These are phyloP conservation scores for Cheirogaleus medius DNA, from an alignment of 2,113 vertebrate species.

Conservation along the genomic window DNA sequence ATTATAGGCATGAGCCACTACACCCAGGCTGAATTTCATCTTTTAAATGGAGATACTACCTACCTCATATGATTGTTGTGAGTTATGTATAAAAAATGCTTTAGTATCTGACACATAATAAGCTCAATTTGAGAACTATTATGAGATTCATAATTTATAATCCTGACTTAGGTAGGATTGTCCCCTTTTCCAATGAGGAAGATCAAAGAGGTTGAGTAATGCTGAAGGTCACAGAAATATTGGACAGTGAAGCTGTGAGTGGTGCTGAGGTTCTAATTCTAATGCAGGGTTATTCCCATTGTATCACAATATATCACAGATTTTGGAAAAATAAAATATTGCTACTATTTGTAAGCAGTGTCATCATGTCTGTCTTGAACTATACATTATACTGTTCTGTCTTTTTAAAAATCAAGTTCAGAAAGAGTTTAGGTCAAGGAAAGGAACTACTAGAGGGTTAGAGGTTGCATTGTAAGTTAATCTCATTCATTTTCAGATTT, in stretches of 20 bases:
- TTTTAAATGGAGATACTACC: neutral
- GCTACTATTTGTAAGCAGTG: neutral
- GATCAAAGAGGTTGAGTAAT: neutral
- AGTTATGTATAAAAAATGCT: conserved; percentile 33
- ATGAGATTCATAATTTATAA: neutral
- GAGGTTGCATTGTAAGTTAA: neutral
- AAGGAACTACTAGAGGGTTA: neutral
- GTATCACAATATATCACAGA: neutral
- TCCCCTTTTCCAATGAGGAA: neutral
- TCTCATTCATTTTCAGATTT: conserved; percentile 14
- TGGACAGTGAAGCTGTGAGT: neutral
- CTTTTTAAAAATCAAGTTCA: neutral
- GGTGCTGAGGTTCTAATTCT: neutral
- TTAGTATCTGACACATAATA: neutral
- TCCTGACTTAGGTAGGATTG: neutral
- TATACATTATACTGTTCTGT: neutral
- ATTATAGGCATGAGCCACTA: no score
- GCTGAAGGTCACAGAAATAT: neutral
- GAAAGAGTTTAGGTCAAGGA: neutral
- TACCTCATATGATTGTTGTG: neutral
- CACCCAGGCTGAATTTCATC: neutral
- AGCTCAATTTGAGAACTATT: neutral
- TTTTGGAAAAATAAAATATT: neutral
- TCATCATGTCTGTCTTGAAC: neutral
- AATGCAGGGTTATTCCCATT: neutral